Evolutionary conservation across 2,797 vertebrate species (phyloP), one percentile per base, ranked within the genome.

Genomic region (Macropodus opercularis): DNA sequence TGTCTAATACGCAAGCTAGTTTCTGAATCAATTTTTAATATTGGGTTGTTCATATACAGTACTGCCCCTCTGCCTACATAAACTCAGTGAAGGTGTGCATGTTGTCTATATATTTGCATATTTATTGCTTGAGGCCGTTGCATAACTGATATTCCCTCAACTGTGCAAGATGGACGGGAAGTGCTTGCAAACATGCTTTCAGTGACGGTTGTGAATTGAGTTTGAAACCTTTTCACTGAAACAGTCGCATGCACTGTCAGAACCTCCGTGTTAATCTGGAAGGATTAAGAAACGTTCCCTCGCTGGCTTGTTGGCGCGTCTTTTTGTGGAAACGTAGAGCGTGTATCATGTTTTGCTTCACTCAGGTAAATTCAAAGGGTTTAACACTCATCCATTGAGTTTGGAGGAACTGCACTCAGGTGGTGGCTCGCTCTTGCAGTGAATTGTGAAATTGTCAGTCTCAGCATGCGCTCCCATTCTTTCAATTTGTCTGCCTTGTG

Each of bases 31-130:
- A 46, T 74, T 81, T 83, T 59, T 72, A 55, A 75, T 59, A 51
- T 48, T 40, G 36, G 50, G 47, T 26, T 39, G 49, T 60, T 75
- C 36, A 59, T 73, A 54, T 63, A 43, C 24, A 26, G 24, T 26
- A 26, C 15, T 50, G 62, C 24, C 29, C 63, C 50, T 64, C 52
- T 26, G 22, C 54, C 39, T 17, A 44, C 55, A 27, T 39, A 24
- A 44, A 34, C 44, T 56, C 46, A 49, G 57, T 50, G 43, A 54
- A 64, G 44, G 48, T 72, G 50, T 51, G 72, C 73, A 59, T 75
- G 54, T 27, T 59, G 51, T 48, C 27, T 63, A 68, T 58, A 41
- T 18, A 80, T 85, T 82, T 80, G 69, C 78, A 83, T 87, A 73
- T 81, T 69, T 82, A 85, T 84, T 72, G 71, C 78, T 72, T 53